Evolutionary conservation across 1,140 invertebrate species (phyloP), one percentile per base, ranked within the genome.

Genomic region (Aporrectodea caliginosa): DNA sequence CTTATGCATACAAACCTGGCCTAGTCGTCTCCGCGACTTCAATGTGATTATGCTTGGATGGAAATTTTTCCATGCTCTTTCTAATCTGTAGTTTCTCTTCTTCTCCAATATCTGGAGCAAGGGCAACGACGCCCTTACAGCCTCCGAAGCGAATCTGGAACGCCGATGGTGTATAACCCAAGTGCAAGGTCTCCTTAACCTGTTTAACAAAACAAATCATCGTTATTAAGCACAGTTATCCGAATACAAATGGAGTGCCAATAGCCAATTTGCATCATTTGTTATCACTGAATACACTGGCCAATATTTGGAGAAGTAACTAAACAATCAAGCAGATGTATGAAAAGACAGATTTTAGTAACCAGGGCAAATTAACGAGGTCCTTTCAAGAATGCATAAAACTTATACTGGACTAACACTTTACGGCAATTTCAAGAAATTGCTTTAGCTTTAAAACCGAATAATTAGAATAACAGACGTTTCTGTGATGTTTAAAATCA

Each of bases 51-150:
- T 82, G 69, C 22, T 79, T 58, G 75, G 80, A 84, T 16, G 75
- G 34, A 69, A 86, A 86, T 73, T 86, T 86, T 79, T 81, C 77
- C 84, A 86, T 86, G 43, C 85, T 86, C 16, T 84, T 79, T 70
- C 85, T 80, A 35, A 83, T 81, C 27, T 79, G 69, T 58, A 58
- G 6, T 12, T 84, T 81, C n/a, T 77, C 58, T 43, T 83, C 73
- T 16, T 75, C 79, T 74, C 82, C 72, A 2, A 86, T 75, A 6
- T 78, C 74, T 16, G 83, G 82, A 78, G 85, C 83, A 31, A 84
- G 81, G 30, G 81, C 82, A 12, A 86, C 68, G 79, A 86, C 81
- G n/a, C 85, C 85, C 76, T 86, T 86, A 58, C 82, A 86, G 22
- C 85, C 85, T 80, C 80, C 79, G 34, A 83, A 84, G 29, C 85